A percentile compares a stretch with the other conserved stretches of the same genome.
phyloP scores from a whole-genome alignment of 2,113 vertebrate species.

The Bothrops jararaca region DNA sequence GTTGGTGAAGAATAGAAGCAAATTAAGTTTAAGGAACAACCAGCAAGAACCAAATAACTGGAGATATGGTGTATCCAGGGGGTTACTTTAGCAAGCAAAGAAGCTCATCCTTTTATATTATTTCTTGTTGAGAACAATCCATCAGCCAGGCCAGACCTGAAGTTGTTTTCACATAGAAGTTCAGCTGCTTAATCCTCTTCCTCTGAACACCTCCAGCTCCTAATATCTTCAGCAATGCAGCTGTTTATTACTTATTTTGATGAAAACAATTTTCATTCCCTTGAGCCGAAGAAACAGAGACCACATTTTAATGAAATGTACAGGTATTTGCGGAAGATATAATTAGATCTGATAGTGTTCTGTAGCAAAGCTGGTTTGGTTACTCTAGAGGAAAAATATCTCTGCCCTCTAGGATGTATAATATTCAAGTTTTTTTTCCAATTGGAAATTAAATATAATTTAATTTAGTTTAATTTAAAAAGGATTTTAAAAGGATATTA shows the following conservation, averaged over 20 bases:
- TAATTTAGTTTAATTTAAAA: neutral
- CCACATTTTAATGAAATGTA: neutral
- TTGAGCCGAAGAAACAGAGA: fast-evolving
- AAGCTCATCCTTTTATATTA: neutral
- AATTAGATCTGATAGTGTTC: neutral
- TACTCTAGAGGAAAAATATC: conserved; percentile 14
- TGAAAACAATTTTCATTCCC: conserved; percentile 10
- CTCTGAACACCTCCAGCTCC: too few relatives aligned
- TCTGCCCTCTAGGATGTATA: neutral
- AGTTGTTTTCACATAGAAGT: neutral
- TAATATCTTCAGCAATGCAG: neutral
- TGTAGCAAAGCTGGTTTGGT: conserved; percentile 9
- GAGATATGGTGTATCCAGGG: neutral
- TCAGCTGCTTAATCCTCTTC: neutral
- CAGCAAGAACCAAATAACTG: neutral
- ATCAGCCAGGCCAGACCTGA: neutral
- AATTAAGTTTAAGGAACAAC: neutral
- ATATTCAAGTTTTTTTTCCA: neutral
- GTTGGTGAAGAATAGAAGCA: neutral
- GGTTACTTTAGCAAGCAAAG: neutral
- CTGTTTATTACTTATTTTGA: neutral
- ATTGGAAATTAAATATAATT: neutral
- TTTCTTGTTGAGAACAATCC: too few relatives aligned
- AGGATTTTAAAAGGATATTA: neutral
- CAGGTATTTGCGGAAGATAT: conserved; percentile 14